Evolutionary conservation across 2,113 vertebrate species (phyloP), one percentile per base, ranked within the genome.

Genomic region (Hylia prasina): DNA sequence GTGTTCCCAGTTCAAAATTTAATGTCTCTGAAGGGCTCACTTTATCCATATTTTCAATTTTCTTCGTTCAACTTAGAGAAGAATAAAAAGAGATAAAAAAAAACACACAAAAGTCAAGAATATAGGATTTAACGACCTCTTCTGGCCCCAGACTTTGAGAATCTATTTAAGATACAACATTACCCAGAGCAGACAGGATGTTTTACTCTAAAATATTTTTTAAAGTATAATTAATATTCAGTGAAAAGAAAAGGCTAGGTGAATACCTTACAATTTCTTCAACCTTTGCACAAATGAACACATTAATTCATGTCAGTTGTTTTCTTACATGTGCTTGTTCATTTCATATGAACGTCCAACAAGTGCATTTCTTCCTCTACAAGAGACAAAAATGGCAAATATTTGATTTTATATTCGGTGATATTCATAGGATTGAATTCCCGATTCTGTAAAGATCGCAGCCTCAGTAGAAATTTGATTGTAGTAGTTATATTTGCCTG

Each of bases 251-350:
- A 60, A 64, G 28, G 4, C 47, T 71, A 68, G 16, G 12, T 13
- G 39, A 71, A 66, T 33, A 37, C 14, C 8, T 61, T 77, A 31
- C 1, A 44, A 20, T 39, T 66, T 66, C 72, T 75, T 16, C 18
- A 45, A 4, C 4, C 11, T 45, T 82, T 37, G 50, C 63, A 47
- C 4, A 63, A 60, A 77, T 5, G 4, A 66, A 39, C 9, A 39
- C 2, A 10, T 16, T 51, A 33, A 42, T 78, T 68, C 14, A 44
- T n/a, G 24, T 13, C 48, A 24, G 4, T 17, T 82, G 0, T 37
- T 63, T 64, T 44, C 28, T 69, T 42, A 31, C 5, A 35, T 0
- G 0, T 11, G 2, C 45, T 60, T 48, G 16, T 42, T 89, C 23
- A 33, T 33, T 91, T 89, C 21, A 1, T 12, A 25, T 39, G 45